Percentiles rank a stretch among this genome's conserved stretches.
Evolutionary conservation across 2,888 invertebrate species (phyloP).

Genomic region (Melieria crassipennis): DNA sequence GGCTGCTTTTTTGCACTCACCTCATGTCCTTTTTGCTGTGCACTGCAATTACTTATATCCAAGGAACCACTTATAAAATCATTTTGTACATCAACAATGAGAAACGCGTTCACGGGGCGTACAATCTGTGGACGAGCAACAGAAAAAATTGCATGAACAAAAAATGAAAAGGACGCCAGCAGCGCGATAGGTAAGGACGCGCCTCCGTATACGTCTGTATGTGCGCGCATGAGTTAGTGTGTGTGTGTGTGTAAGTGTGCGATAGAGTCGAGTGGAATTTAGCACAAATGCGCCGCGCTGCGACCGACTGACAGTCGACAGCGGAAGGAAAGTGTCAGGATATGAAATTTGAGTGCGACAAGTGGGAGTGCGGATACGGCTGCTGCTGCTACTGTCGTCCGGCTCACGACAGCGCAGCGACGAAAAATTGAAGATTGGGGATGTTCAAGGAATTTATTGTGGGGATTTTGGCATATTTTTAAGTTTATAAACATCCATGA

Average conservation of each 20-base stretch:
- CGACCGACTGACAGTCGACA: background rate
- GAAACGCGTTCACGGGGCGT: constrained; percentile 85
- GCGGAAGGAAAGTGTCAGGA: constrained; percentile 24
- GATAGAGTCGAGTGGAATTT: constrained; percentile 7
- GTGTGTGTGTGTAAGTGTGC: background rate
- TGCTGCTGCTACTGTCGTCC: constrained; percentile 8
- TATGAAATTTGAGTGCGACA: constrained; percentile 21
- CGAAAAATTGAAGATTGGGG: background rate
- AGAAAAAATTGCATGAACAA: background rate
- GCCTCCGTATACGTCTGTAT: background rate
- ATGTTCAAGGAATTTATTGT: constrained; percentile 5
- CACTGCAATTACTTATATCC: constrained; percentile 91
- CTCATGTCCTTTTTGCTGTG: constrained; percentile 89
- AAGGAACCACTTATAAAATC: constrained; percentile 96
- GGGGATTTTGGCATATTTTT: constrained; percentile 15
- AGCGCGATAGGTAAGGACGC: background rate
- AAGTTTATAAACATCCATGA: background rate
- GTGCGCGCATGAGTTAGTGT: too few species aligned
- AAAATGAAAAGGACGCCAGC: constrained; percentile 19
- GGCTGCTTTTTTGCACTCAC: constrained; percentile 64
- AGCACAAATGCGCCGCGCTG: background rate
- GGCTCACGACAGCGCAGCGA: too few species aligned
- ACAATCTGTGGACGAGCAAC: constrained; percentile 72
- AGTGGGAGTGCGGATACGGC: background rate
- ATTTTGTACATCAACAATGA: constrained; percentile 97